Evolutionary conservation across 2,888 invertebrate species (phyloP), one percentile per base, ranked within the genome.

Genomic region (Galerucella calmariensis): DNA sequence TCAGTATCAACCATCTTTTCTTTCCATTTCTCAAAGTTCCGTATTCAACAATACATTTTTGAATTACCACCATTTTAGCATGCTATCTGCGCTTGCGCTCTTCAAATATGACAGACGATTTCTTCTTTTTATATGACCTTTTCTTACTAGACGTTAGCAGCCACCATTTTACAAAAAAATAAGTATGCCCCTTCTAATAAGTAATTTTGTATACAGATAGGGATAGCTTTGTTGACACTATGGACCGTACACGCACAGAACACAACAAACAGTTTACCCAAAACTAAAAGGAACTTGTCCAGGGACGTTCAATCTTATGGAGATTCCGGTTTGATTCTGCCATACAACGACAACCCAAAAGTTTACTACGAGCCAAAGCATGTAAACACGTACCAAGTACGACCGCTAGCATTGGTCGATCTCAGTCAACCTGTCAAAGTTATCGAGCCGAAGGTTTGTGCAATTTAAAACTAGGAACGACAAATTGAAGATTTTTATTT

Each of bases 201-300:
- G 2, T 12, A 63, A 3, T 41, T 20, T 59, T 68, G 10, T 27
- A 14, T 70, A 27, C 58, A 75, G 75, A 20, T 75, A 70, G 70
- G 67, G 58, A 67, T 75, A 53, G 56, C 69, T 48, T 70, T 67
- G 66, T 69, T 69, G 65, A 70, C 41, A 53, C n/a, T 75, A 53
- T 67, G 70, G 67, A 48, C 63, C 9, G 66, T 67, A 56, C 44
- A 75, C n/a, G 75, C 71, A 11, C 69, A 61, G 66, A 69, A 73
- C 59, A 41, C 24, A 24, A 59, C 71, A 53, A 66, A 70, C 3
- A 27, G n/a, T 4, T 41, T 46, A 65, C 77, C 77, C 56, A 81
- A 81, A 78, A 78, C 79, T 8, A 81, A 82, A 79, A 77, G 82
- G 20, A 81, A 79, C 35, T 62, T 81, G 65, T 69, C 77, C 48